Percentiles rank a stretch among this genome's conserved stretches.
Conservation (phyloP, 2,888 invertebrate species). For the Hirtodrosophila confusa region DNA sequence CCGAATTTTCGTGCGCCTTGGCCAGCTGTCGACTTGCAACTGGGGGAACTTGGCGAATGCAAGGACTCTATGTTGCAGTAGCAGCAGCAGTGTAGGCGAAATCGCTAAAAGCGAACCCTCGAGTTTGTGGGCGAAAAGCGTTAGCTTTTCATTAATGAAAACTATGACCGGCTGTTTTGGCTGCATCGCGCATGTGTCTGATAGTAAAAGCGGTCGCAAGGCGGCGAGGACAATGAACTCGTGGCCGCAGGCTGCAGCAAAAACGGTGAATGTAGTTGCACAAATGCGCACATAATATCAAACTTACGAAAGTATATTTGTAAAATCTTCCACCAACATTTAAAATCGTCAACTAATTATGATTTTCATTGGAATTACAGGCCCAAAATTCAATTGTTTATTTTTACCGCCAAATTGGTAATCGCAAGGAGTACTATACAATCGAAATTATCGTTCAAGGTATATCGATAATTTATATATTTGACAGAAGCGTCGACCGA, state of each 20-base stretch:
- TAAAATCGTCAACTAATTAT: no score
- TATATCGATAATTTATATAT: conserved; percentile 16
- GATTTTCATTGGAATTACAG: no score
- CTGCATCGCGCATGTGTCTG: conserved; percentile 65
- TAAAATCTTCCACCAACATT: no score
- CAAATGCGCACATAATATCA: background rate
- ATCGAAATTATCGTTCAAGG: conserved; percentile 10
- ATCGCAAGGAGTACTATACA: background rate
- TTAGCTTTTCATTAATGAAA: conserved; percentile 64
- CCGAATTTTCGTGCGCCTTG: conserved; percentile 74
- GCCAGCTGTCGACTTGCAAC: conserved; percentile 81
- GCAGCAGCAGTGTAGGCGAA: conserved; percentile 34
- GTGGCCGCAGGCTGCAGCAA: background rate
- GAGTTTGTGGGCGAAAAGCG: conserved; percentile 28
- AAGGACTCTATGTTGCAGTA: conserved; percentile 46
- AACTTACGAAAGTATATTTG: no score
- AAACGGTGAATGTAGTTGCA: no score
- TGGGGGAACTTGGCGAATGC: conserved; percentile 61
- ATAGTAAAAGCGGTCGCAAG: conserved; percentile 51
- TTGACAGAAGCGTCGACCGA: conserved; percentile 1
- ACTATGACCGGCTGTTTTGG: conserved; percentile 50
- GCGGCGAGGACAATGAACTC: conserved; percentile 59
- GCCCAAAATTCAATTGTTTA: no score
- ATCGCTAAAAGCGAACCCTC: conserved; percentile 26
- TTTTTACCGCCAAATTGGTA: conserved; percentile 3